Evolutionary conservation across 2,113 vertebrate genomes (phyloP), one percentile per base, ranked within the genome.

Genomic region (Sterna hirundo): DNA sequence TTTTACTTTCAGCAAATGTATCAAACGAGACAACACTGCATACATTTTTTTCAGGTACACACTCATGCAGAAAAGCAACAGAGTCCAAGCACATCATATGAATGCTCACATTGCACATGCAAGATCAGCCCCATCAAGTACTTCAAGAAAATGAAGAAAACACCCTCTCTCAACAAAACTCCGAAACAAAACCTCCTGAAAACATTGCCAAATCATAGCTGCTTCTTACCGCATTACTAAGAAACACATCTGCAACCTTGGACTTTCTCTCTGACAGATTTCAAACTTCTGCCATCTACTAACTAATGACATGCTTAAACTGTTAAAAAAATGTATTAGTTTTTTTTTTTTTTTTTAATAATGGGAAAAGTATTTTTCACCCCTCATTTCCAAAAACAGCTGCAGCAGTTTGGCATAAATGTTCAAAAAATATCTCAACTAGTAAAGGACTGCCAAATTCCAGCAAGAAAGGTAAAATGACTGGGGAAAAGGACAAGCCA

Each of bases 371-470:
- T 65, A 80, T 86, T 97, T 95, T 91, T 95, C 57, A 87, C 21
- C 54, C 27, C 32, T 70, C 6, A 38, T 66, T 95, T 93, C 49
- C 66, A 95, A 90, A 94, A 80, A 2, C 81, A 95, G 86, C 55
- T 83, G 46, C 22, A 94, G 81, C 11, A 86, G 38, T 86, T 93
- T 83, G 71, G 82, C 68, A 62, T 66, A 70, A 87, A 71, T 20
- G 44, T 61, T 86, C 15, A 87, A 83, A 84, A 95, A 94, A 79
- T 18, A 80, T 70, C 86, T 81, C 47, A 55, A 30, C 69, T 38
- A 82, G 52, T 44, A 79, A 47, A 83, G 18, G 49, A 76, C 57
- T 89, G 91, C 77, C 83, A 91, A 94, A 94, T 96, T 95, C 91
- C 74, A 91, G 25, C 22, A 82, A 79, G 81, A 89, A 93, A 93